A percentile compares a stretch with the other conserved stretches of the same genome.
phyloP scores from a whole-genome alignment of 1,140 invertebrate genomes.

The Harlomillsia oculata region DNA sequence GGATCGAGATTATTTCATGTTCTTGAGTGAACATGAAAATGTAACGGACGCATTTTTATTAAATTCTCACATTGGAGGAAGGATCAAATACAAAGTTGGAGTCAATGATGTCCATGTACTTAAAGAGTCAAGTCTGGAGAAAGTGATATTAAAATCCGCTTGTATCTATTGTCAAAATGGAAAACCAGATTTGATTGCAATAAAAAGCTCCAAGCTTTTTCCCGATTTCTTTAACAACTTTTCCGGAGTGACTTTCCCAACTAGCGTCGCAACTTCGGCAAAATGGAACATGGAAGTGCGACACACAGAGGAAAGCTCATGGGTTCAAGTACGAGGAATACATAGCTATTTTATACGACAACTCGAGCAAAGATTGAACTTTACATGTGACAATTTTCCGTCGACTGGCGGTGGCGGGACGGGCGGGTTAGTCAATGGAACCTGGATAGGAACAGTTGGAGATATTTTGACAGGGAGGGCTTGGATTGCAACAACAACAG shows the following conservation, averaged over 20 bases:
- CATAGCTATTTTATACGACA: too few relatives aligned
- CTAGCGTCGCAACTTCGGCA: constrained; percentile 10
- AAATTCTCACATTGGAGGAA: not conserved
- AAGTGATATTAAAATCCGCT: not conserved
- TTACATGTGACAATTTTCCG: constrained; percentile 10
- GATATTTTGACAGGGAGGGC: constrained; percentile 10
- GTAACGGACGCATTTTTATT: not conserved
- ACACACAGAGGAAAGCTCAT: not conserved
- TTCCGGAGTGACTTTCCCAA: constrained; percentile 7
- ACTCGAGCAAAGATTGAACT: constrained; percentile 12
- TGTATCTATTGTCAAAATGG: constrained; percentile 13
- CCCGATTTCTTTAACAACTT: constrained; percentile 15
- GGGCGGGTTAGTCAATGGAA: constrained; percentile 5
- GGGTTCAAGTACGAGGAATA: too few relatives aligned
- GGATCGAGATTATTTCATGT: constrained; percentile 10
- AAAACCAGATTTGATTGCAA: not conserved
- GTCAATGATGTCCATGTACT: too few relatives aligned
- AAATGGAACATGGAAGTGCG: constrained; percentile 19
- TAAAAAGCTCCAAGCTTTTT: constrained; percentile 1
- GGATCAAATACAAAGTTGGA: constrained; percentile 16
- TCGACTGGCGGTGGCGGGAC: constrained; percentile 15
- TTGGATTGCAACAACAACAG: not conserved
- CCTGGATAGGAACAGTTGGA: constrained; percentile 15
- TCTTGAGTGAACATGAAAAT: not conserved
- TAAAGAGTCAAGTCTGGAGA: not conserved